Evolutionary conservation across 2,797 vertebrate species (phyloP).

Genomic region (Myotis findleyi): DNA sequence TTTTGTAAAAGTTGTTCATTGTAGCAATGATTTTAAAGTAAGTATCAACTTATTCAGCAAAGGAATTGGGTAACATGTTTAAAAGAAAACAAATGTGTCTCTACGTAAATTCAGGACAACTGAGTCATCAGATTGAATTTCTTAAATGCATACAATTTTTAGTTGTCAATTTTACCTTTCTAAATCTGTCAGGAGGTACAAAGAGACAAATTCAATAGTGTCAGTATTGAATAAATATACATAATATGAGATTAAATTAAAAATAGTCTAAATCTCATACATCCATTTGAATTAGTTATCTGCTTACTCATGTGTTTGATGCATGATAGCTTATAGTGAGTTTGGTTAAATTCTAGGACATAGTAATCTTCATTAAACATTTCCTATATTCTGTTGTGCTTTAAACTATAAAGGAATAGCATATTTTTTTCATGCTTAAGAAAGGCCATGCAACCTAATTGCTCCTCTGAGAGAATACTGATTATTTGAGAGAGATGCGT

Average conservation of each 20-base stretch:
- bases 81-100: not conserved
- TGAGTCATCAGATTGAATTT: not conserved
- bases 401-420: not conserved
- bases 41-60: not conserved
- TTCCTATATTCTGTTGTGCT: not conserved
- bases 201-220: not conserved
- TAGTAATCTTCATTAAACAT: not conserved
- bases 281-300: not conserved
- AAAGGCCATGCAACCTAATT: not conserved
- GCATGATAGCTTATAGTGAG: not conserved
- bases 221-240: not conserved
- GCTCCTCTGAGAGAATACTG: not conserved
- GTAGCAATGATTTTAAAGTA: not conserved
- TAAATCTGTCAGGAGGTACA: not conserved
- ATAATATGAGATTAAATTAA: not conserved
- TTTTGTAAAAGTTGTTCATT: not conserved
- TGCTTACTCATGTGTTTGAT: not conserved
- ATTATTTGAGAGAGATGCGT: not conserved
- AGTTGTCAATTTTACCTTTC: not conserved
- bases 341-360: conserved; percentile 23
- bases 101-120: not conserved
- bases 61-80: not conserved
- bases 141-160: not conserved
- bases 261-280: not conserved
- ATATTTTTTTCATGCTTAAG: not conserved